Evolutionary conservation across 2,888 invertebrate genomes (phyloP).

Genomic region (Mactromeris polynyma): DNA sequence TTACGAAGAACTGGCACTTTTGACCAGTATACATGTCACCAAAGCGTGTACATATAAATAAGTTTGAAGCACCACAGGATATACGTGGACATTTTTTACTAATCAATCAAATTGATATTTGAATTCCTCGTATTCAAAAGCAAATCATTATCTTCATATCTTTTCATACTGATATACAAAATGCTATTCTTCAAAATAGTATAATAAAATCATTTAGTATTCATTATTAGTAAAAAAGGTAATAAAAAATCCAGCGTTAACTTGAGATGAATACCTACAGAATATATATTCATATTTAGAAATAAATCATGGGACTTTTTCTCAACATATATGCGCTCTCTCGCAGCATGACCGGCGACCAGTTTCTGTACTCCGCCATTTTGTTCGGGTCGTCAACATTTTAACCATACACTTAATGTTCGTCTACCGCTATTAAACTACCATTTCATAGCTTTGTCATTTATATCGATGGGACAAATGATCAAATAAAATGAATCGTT

Average conservation of each 20-base stretch:
- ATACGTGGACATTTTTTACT: not conserved
- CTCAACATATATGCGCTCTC: not conserved
- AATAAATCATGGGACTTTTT: constrained; percentile 11
- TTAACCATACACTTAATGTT: not conserved
- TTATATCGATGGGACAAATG: not conserved
- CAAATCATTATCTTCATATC: not conserved
- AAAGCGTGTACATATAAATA: not conserved
- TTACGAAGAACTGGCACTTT: too few species aligned
- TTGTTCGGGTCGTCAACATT: constrained; percentile 8
- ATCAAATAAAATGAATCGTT: constrained; percentile 6
- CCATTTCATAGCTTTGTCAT: constrained; percentile 10
- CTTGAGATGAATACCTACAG: not conserved
- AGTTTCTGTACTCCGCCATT: not conserved
- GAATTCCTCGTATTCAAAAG: not conserved
- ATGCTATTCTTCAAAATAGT: not conserved
- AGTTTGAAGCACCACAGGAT: not conserved
- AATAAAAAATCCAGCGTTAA: not conserved
- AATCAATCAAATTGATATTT: not conserved
- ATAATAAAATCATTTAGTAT: not conserved
- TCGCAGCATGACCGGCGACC: not conserved
- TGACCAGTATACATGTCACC: too few species aligned
- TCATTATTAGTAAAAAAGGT: not conserved
- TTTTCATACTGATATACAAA: not conserved
- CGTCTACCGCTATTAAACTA: not conserved
- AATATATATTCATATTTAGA: not conserved